phyloP scores from a whole-genome alignment of 1,140 invertebrate species.

The Cyclargus thomasi region DNA sequence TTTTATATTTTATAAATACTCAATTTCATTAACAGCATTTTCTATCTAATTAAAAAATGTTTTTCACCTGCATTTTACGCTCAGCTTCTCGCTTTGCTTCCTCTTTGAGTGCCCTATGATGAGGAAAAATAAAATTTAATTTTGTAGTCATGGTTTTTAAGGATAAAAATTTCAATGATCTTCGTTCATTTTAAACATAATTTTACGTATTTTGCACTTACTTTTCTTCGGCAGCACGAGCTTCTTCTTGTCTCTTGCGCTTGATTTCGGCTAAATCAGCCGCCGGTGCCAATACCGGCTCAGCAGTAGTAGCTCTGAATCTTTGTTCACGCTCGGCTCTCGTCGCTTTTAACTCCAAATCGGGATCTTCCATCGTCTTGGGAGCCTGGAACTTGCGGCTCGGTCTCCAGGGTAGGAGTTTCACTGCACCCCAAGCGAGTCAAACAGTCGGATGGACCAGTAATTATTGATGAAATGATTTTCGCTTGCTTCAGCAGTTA shows the following conservation, averaged over 20 bases:
- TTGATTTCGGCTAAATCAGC: slow-evolving; percentile 77
- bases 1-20: no score
- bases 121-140: not conserved
- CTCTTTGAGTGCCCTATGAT: slow-evolving; percentile 70
- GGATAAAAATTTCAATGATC: no score
- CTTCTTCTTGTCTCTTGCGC: slow-evolving; percentile 77
- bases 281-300: slow-evolving; percentile 70
- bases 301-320: slow-evolving; percentile 61
- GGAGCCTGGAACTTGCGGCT: slow-evolving; percentile 79
- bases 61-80: slow-evolving; percentile 63
- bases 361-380: slow-evolving; percentile 74
- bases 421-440: slow-evolving; percentile 60
- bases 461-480: slow-evolving; percentile 46
- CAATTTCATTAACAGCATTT: no score
- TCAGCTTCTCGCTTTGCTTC: slow-evolving; percentile 70
- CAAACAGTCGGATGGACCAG: slow-evolving; percentile 38
- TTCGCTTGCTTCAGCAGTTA: slow-evolving; percentile 31
- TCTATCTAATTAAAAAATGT: slow-evolving; percentile 23
- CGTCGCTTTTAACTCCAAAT: slow-evolving; percentile 75
- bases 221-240: slow-evolving; percentile 78
- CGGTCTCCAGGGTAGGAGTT: slow-evolving; percentile 78
- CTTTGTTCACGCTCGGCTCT: slow-evolving; percentile 74
- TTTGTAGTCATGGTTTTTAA: no score
- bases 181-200: not conserved
- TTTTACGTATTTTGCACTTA: slow-evolving; percentile 41